Evolutionary conservation across 1,140 invertebrate species (phyloP).

Genomic region (Calliphora vicina): DNA sequence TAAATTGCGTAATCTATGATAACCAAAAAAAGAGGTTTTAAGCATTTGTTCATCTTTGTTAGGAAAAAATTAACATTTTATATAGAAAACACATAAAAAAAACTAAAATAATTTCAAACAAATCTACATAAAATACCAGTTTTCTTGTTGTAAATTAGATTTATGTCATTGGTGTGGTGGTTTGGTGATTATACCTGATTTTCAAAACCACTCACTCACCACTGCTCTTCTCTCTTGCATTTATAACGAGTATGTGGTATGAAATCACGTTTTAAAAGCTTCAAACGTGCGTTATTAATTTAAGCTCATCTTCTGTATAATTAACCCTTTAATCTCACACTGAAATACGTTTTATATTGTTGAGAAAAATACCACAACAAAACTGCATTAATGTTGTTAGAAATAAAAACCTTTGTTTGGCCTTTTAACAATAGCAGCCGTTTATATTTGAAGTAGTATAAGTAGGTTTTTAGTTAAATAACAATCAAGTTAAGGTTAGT

Average conservation of each 20-base stretch:
- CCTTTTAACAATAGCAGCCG: too few relatives aligned
- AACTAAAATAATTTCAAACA: background rate
- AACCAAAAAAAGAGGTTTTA: background rate
- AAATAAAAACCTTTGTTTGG: too few relatives aligned
- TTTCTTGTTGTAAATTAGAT: background rate
- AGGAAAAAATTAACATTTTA: background rate
- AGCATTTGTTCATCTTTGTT: background rate
- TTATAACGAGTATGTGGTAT: background rate
- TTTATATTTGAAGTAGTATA: too few relatives aligned
- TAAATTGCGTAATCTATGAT: background rate
- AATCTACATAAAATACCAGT: background rate
- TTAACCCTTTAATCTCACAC: too few relatives aligned
- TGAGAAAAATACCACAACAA: too few relatives aligned
- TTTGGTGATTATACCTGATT: background rate
- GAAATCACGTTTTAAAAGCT: background rate
- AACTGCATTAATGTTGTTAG: too few relatives aligned
- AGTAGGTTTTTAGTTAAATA: too few relatives aligned
- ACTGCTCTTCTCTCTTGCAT: background rate
- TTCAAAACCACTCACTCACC: background rate
- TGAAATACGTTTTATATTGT: too few relatives aligned
- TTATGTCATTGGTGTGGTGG: background rate
- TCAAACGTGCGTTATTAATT: background rate
- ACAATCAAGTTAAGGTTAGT: too few relatives aligned
- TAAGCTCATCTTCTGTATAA: background rate
- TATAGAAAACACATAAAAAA: too few relatives aligned